Evolutionary conservation across 1,140 invertebrate genomes (phyloP), one percentile per base, ranked within the genome.

Genomic region (Sycobia sp.): DNA sequence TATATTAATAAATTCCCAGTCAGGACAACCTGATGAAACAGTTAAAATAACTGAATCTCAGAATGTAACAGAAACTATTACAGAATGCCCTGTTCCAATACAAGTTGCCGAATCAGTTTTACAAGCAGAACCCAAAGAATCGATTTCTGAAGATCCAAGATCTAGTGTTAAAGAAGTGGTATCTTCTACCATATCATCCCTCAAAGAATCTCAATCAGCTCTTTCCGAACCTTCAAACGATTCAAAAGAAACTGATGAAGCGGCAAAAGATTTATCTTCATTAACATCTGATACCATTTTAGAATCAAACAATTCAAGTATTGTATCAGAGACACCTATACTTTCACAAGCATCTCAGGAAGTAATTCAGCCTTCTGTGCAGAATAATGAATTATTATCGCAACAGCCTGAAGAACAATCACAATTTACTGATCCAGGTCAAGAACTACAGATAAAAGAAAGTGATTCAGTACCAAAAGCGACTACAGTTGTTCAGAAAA

Each of bases 181-280:
- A 23, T 74, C 76, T 27, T 76, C 79, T 3, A 73, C 72, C 7
- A 72, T 75, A 27, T 66, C 70, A 0, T 49, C 72, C 4, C 68
- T 76, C 9, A 72, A 72, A 5, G 73, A 79, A 60, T 73, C 73
- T n/a, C 86, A 86, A 51, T 86, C 87, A 62, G 84, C 85, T 29
- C 27, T 67, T 59, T 66, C 69, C 9, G 69, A 72, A 57, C 36
- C 66, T 59, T 32, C 70, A 18, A 18, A 29, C 38, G 22, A 53
- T 16, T 36, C 41, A 61, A 39, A 16, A 44, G 57, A 65, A 47
- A 4, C 57, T 62, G 41, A 62, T 23, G 16, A 5, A 22, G 3
- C 4, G 11, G 29, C 29, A 32, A 32, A 32, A n/a, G n/a, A n/a
- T n/a, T n/a, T 16, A 39, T 25, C 34, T 32, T 39, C 39, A 59